phyloP scores from a whole-genome alignment of 2,113 vertebrate genomes.

The Epinephelus fuscoguttatus region DNA sequence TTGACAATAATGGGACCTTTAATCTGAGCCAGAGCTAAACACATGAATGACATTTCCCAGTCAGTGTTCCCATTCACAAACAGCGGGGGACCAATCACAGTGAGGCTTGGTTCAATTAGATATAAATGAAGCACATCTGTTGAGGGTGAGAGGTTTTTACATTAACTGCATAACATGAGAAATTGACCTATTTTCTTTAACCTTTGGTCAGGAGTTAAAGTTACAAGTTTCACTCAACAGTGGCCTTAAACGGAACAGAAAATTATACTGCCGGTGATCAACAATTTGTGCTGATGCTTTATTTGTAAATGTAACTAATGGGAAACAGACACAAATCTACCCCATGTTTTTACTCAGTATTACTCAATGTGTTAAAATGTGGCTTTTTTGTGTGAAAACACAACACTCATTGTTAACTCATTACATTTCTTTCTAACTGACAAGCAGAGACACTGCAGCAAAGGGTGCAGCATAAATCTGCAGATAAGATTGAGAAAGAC shows the following conservation, averaged over 20 bases:
- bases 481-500: too few relatives aligned
- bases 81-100: conserved; percentile 77
- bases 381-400: too few relatives aligned
- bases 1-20: conserved; percentile 74
- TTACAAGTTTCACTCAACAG: not conserved
- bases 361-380: too few relatives aligned
- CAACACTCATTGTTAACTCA: too few relatives aligned
- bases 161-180: conserved; percentile 13
- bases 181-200: conserved; percentile 17
- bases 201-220: conserved; percentile 16
- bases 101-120: conserved; percentile 69
- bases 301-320: not conserved
- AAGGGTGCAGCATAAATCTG: too few relatives aligned
- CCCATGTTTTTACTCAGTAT: not conserved
- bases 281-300: not conserved
- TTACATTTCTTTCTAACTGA: too few relatives aligned
- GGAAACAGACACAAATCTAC: not conserved
- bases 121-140: conserved; percentile 75
- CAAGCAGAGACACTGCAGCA: too few relatives aligned
- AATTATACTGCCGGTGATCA: not conserved
- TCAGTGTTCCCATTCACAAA: conserved; percentile 69
- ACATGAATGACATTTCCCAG: conserved; percentile 77
- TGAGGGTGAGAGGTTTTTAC: conserved; percentile 35
- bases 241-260: not conserved
- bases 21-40: conserved; percentile 72